Percentiles rank a stretch among this genome's conserved stretches.
phyloP scores from a whole-genome alignment of 2,888 invertebrate species.

The Bellardia pandia region DNA sequence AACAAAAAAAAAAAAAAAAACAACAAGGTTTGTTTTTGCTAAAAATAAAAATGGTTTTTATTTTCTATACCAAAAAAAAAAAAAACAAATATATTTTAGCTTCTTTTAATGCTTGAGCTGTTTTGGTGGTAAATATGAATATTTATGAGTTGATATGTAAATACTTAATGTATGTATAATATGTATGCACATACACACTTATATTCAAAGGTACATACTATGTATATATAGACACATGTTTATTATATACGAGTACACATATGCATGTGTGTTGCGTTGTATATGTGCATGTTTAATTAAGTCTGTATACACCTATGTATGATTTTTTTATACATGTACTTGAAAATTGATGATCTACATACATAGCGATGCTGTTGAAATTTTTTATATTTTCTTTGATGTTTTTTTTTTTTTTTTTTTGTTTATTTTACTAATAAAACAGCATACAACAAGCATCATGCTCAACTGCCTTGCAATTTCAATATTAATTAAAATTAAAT shows the following conservation, averaged over 20 bases:
- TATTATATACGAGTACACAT: no score
- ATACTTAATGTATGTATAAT: neutral
- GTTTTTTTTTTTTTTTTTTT: neutral
- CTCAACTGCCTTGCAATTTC: neutral
- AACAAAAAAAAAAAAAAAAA: neutral
- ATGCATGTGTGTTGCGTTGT: neutral
- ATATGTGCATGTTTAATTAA: no score
- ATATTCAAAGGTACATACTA: neutral
- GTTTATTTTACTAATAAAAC: neutral
- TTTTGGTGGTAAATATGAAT: slow-evolving; percentile 55
- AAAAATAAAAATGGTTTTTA: slow-evolving; percentile 51
- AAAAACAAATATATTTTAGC: slow-evolving; percentile 41
- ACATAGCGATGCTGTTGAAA: neutral
- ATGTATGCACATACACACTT: neutral
- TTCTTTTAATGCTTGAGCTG: slow-evolving; percentile 47
- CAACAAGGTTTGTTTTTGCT: slow-evolving; percentile 13
- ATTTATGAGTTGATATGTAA: slow-evolving; percentile 42
- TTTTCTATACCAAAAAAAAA: slow-evolving; percentile 16
- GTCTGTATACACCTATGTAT: no score
- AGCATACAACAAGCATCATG: neutral
- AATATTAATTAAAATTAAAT: slow-evolving; percentile 6
- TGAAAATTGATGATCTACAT: neutral
- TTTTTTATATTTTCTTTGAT: neutral
- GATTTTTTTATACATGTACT: neutral
- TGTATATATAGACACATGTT: no score